phyloP scores from a whole-genome alignment of 2,113 vertebrate genomes.

The Pipra filicauda region DNA sequence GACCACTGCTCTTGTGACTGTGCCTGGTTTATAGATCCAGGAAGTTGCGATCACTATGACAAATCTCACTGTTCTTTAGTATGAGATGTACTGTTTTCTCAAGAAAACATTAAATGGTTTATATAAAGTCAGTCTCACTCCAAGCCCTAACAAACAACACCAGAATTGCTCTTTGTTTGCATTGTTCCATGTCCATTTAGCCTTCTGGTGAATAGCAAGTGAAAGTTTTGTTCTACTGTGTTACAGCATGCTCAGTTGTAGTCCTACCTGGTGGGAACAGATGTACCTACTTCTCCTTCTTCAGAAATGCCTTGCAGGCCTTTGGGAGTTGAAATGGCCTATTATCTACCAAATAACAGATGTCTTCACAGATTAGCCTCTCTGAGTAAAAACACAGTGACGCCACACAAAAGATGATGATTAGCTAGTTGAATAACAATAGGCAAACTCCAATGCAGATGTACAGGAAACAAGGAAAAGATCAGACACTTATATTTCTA shows the following conservation, averaged over 20 bases:
- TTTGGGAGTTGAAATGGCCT: conserved; percentile 46
- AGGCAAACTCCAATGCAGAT: conserved; percentile 58
- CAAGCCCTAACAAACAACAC: not conserved
- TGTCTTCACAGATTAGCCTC: conserved; percentile 69
- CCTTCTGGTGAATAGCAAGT: not conserved
- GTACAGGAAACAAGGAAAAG: conserved; percentile 55
- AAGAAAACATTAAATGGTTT: not conserved
- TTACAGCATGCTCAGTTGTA: not conserved
- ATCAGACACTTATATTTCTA: conserved; percentile 41
- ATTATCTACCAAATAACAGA: conserved; percentile 71
- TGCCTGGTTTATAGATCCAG: not conserved
- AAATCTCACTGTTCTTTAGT: not conserved
- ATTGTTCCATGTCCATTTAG: not conserved
- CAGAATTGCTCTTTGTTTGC: not conserved
- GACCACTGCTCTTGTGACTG: not conserved
- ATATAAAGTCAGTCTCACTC: not conserved
- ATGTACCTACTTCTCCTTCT: conserved; percentile 46
- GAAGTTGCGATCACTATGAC: not conserved
- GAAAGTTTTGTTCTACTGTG: not conserved
- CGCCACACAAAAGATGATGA: conserved; percentile 71
- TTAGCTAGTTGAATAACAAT: conserved; percentile 76
- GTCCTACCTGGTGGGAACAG: conserved; percentile 58
- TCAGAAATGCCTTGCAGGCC: conserved; percentile 19
- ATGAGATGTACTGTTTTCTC: not conserved
- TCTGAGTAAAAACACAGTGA: conserved; percentile 55